Evolutionary conservation across 2,113 vertebrate species (phyloP), one percentile per base, ranked within the genome.

Genomic region (Drymodes brunneopygia): DNA sequence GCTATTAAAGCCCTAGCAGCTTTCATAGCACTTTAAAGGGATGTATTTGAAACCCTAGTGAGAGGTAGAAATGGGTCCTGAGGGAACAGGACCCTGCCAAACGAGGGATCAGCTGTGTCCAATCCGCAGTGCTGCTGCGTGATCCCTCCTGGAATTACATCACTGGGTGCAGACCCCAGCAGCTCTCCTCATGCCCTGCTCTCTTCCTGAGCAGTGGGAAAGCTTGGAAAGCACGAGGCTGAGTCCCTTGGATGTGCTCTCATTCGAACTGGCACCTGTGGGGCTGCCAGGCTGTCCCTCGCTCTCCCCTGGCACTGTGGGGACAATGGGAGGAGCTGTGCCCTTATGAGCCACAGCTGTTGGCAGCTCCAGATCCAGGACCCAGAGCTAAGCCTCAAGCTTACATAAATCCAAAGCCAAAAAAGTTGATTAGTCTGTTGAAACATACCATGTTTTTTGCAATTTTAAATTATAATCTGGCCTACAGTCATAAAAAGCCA

Each of bases 221-320:
- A 47, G 53, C 44, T 75, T 9, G 1, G 57, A 45, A 25, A 24
- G 11, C 12, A 15, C 42, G 48, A 35, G 44, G 38, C 15, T 47
- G 38, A 35, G 36, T 22, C 15, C 2, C 40, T 25, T 1, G 2
- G 28, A 29, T 1, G 7, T 1, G 3, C 3, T 4, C 10, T 86
- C 28, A 25, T 57, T 57, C 14, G 19, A 17, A 24, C 0, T n/a
- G 60, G 23, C 17, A 9, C 0, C 2, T 8, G 11, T 8, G 33
- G 40, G 57, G 23, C n/a, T n/a, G 12, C 58, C 10, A 42, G 50
- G 54, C 70, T 0, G 28, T 22, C 35, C 36, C 21, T 27, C 0
- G 0, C 67, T 70, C 42, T 36, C 40, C 21, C 36, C 6, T 11
- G 13, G n/a, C 64, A 56, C 36, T 0, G 1, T 1, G 4, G 20